A percentile compares a stretch with the other conserved stretches of the same genome.
These are phyloP conservation scores for Brachymystax lenok DNA, from an alignment of 2,797 vertebrate genomes.

Conservation along the genomic window DNA sequence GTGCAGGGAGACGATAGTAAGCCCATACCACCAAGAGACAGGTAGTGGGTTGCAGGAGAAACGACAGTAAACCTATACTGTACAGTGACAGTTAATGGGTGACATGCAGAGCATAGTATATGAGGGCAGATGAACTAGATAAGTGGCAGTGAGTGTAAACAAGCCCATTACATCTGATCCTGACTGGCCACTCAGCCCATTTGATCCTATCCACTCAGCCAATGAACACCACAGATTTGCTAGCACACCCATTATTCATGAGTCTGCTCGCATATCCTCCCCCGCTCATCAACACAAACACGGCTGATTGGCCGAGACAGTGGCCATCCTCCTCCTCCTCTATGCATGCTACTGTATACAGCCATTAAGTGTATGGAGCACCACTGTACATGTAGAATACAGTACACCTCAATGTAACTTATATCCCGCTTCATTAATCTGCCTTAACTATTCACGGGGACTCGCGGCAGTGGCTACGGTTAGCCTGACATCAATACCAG, in stretches of 20 bases:
- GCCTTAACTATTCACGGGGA: no score
- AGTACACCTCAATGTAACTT: background rate
- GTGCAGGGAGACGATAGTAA: slow-evolving; percentile 17
- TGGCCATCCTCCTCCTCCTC: background rate
- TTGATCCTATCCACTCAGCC: background rate
- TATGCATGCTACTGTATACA: background rate
- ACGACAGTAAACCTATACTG: slow-evolving; percentile 43
- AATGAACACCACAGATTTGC: background rate
- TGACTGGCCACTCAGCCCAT: background rate
- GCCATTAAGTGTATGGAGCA: background rate
- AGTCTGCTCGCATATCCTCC: background rate
- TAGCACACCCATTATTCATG: slow-evolving; percentile 2
- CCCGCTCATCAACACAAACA: background rate
- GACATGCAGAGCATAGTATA: slow-evolving; percentile 65
- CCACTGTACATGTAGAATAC: background rate
- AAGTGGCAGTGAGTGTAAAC: background rate
- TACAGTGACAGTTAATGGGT: slow-evolving; percentile 47
- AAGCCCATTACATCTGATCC: background rate
- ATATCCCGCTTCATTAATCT: no score
- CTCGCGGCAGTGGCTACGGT: no score
- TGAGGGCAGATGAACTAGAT: background rate
- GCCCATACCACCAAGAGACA: no score
- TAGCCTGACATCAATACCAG: no score
- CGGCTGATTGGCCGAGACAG: background rate
- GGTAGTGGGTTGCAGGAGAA: slow-evolving; percentile 35